Percentiles rank a stretch among this genome's conserved stretches.
Evolutionary conservation across 2,113 vertebrate species (phyloP).

Genomic region (Prionailurus viverrinus): DNA sequence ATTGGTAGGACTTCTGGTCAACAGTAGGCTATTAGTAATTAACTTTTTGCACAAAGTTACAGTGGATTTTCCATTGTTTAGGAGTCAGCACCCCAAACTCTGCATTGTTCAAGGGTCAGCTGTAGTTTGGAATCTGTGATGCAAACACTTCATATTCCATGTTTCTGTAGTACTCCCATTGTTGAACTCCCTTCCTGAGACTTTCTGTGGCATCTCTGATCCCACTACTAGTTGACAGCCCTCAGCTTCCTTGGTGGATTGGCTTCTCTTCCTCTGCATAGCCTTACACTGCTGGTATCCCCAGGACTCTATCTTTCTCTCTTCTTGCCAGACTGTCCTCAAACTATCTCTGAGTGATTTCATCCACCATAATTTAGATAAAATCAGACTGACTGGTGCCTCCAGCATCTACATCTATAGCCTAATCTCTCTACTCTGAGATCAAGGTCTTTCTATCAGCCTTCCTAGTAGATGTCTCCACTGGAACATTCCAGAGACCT

Average conservation of each 20-base stretch:
- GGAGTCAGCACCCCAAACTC: background rate
- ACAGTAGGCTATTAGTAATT: background rate
- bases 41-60: background rate
- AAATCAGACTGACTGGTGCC: background rate
- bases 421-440: background rate
- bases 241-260: background rate
- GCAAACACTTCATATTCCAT: rapidly evolving
- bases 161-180: background rate
- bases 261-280: background rate
- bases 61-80: background rate
- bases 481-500: background rate
- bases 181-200: background rate
- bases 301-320: background rate
- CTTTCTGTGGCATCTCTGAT: background rate
- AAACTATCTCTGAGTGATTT: background rate
- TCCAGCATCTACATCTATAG: background rate
- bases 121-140: background rate
- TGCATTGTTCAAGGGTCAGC: background rate
- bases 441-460: background rate
- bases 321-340: background rate
- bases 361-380: background rate
- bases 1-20: background rate
- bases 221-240: background rate
- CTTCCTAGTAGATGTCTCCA: background rate
- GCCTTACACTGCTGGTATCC: too few species aligned